Conservation (phyloP, 2,797 vertebrate genomes). For the Bradypodion ventrale region DNA sequence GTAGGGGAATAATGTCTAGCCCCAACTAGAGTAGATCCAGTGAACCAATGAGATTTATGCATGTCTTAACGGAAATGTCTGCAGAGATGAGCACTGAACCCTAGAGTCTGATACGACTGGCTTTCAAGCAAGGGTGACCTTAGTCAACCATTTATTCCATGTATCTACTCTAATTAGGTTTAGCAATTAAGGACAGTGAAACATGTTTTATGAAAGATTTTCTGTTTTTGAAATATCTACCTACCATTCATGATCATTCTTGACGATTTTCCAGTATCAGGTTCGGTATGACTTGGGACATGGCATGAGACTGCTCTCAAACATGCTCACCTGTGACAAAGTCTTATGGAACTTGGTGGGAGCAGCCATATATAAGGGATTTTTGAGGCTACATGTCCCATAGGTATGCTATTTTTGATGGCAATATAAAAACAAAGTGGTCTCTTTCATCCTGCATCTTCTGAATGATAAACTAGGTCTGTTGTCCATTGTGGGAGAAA, state of each 20-base stretch:
- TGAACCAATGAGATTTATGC: no score
- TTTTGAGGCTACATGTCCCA: not conserved
- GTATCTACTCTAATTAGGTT: not conserved
- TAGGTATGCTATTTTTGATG: not conserved
- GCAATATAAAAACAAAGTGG: not conserved
- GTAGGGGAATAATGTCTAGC: no score
- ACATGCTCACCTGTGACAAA: not conserved
- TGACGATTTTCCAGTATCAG: not conserved
- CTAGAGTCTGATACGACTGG: no score
- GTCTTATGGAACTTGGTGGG: not conserved
- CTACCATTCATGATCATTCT: not conserved
- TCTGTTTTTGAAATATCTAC: no score
- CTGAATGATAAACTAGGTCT: not conserved
- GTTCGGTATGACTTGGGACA: not conserved
- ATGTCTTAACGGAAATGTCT: no score
- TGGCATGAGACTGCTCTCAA: not conserved
- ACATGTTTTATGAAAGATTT: no score
- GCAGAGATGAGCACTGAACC: no score
- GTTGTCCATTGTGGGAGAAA: not conserved
- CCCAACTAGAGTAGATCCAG: no score
- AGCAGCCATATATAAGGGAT: not conserved
- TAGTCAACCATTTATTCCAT: not conserved
- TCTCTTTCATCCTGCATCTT: not conserved
- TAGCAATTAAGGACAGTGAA: no score
- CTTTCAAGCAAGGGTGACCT: no score